phyloP scores from a whole-genome alignment of 2,113 vertebrate species.

The Cynocephalus volans region DNA sequence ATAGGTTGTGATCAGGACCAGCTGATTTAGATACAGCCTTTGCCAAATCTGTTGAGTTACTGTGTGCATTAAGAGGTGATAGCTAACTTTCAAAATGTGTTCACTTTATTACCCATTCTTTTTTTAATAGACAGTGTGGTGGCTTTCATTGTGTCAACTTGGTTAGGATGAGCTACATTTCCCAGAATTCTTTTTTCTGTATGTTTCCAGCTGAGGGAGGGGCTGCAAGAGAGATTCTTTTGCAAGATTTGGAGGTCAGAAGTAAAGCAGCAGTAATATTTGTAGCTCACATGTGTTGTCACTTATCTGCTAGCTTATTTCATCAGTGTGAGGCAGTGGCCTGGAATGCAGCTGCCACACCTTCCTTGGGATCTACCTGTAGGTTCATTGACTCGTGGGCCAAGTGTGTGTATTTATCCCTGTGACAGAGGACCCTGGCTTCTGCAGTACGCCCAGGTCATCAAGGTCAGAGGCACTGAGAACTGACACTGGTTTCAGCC shows the following conservation, averaged over 20 bases:
- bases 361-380: background rate
- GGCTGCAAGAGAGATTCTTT: background rate
- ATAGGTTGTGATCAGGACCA: too few relatives aligned
- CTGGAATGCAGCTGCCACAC: background rate
- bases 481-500: too few relatives aligned
- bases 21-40: too few relatives aligned
- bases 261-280: background rate
- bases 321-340: background rate
- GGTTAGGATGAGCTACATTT: background rate
- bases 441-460: background rate
- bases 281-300: background rate
- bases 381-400: background rate
- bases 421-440: background rate
- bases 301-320: background rate
- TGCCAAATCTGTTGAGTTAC: too few relatives aligned
- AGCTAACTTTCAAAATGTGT: too few relatives aligned
- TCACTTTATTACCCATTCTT: background rate
- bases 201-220: background rate
- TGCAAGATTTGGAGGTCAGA: background rate
- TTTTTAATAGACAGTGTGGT: background rate
- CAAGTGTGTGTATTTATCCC: background rate
- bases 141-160: background rate
- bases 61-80: background rate
- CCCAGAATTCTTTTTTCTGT: background rate
- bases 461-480: too few relatives aligned